Base-by-base conservation (phyloP, 2,888 invertebrate genomes). In the Augochlorella aurata region DNA sequence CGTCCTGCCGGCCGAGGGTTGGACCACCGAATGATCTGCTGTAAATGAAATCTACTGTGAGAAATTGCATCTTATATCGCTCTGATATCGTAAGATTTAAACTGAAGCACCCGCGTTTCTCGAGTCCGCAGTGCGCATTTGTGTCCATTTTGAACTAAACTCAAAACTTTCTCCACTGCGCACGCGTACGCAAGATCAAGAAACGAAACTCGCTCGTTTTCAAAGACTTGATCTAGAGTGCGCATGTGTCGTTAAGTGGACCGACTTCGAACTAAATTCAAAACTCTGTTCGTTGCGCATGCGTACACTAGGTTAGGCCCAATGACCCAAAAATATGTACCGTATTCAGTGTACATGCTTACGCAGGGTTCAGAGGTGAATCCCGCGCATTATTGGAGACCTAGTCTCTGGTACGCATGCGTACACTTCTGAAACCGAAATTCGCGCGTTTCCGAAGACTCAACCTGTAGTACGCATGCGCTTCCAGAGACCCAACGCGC, bases 1-100 rank as follows among this genome's bases (percentile, higher is more conserved):
- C 93, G 75, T 93, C 93, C 82, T 93, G 93, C 58, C 93, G 92
- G 68, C 93, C 93, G 83, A 93, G 84, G 68, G 90, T 93, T 70
- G 90, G 92, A 77, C 92, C 83, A 89, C 91, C 86, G 86, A 93
- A 89, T 87, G 94, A 91, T 38, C 89, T 90, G 80, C 89, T 77
- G 38, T 83, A 61, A 66, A 49, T n/a, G 4, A 12, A 58, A 24
- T 38, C 38, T 38, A 38, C 38, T 38, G 5, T 38, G 7, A 38
- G 38, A 38, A 38, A 2, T 0, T 2, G 5, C 38, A 47, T 47
- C 9, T 47, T 47, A 47, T 47, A 47, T 47, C 7, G 2, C 47
- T 12, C 12, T n/a, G n/a, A n/a, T n/a, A n/a, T n/a, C n/a, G 58
- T 24, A 58, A 58, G 21, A 7, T 58, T 58, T 24, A 14, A 16